A percentile compares a stretch with the other conserved stretches of the same genome.
These are phyloP conservation scores for Ophioninae sp. DNA, from an alignment of 2,888 invertebrate genomes.

Conservation along the genomic window DNA sequence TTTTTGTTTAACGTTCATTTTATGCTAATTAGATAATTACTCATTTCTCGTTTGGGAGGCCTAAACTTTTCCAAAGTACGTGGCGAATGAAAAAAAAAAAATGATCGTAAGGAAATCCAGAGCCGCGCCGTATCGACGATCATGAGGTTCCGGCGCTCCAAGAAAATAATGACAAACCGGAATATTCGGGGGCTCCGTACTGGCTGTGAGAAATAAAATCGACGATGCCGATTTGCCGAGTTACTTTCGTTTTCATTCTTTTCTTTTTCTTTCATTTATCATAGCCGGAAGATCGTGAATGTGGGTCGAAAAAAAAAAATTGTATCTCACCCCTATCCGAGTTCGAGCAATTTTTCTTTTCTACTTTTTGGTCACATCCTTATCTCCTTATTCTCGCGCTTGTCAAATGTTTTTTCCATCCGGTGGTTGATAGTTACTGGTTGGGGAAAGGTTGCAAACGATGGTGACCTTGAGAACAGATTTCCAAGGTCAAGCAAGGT, in stretches of 20 bases:
- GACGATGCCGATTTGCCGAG: not conserved
- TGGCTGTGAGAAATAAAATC: not conserved
- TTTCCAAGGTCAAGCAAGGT: too few species aligned
- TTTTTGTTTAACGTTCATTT: not conserved
- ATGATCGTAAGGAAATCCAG: not conserved
- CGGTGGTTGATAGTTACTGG: not conserved
- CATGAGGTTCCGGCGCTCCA: not conserved
- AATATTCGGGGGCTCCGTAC: not conserved
- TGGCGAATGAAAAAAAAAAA: not conserved
- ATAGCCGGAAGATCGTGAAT: not conserved
- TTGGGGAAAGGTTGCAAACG: not conserved
- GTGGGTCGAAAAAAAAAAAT: not conserved
- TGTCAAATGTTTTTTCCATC: not conserved
- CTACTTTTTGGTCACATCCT: not conserved
- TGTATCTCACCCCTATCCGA: not conserved
- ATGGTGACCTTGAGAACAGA: too few species aligned
- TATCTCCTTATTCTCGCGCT: conserved; percentile 12
- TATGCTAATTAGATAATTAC: conserved; percentile 5
- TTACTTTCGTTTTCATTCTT: not conserved
- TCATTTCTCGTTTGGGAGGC: not conserved
- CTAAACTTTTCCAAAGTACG: not conserved
- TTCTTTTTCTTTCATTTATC: not conserved
- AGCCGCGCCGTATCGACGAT: not conserved
- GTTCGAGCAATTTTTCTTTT: not conserved
- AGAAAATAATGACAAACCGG: not conserved